Percentiles rank a stretch among this genome's conserved stretches.
These are phyloP conservation scores for Andinoacara biseriatus DNA, from an alignment of 2,113 vertebrate species.

Conservation along the genomic window DNA sequence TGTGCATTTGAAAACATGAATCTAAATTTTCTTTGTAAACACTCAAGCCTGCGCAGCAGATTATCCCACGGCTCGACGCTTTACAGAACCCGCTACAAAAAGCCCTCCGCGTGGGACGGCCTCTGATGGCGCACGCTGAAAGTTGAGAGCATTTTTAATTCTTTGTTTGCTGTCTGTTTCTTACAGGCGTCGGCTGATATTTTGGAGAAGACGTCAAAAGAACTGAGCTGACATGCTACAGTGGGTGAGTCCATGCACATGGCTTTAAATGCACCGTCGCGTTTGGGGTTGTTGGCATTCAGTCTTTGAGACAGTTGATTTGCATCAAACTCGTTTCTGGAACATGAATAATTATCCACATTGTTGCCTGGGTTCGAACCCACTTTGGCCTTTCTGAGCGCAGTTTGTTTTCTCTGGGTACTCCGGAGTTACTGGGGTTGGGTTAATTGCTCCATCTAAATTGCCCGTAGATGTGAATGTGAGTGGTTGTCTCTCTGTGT, in stretches of 20 bases:
- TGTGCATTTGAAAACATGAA: slow-evolving; percentile 35
- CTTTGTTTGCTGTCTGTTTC: slow-evolving; percentile 12
- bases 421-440: too few species aligned
- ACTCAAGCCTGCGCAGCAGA: background rate
- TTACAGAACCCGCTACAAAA: background rate
- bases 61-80: background rate
- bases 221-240: background rate
- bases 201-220: background rate
- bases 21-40: slow-evolving; percentile 3
- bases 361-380: background rate
- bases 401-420: too few species aligned
- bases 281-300: background rate
- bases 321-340: background rate
- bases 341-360: rapidly evolving
- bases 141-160: background rate
- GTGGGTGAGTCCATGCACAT: slow-evolving; percentile 8
- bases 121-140: background rate
- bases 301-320: background rate
- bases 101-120: background rate
- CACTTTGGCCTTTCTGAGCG: too few species aligned
- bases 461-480: too few species aligned
- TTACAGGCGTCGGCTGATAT: slow-evolving; percentile 19
- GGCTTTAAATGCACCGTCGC: background rate
- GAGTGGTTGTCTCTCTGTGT: too few species aligned
- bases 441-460: too few species aligned